These are phyloP conservation scores for Onychomys leucogaster DNA, from an alignment of 2,797 vertebrate genomes.

Conservation along the genomic window DNA sequence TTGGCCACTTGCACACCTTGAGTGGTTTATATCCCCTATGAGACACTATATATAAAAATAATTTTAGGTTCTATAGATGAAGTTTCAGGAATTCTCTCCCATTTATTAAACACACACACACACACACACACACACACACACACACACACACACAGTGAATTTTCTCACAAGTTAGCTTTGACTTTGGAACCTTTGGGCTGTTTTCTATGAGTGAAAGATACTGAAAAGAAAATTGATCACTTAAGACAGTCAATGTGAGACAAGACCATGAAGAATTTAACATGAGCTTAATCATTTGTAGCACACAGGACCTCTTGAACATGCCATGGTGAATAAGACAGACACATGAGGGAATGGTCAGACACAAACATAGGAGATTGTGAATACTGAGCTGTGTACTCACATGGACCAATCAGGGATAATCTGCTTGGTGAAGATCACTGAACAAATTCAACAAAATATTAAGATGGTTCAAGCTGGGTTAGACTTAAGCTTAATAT, in stretches of 20 bases:
- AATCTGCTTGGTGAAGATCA: neutral
- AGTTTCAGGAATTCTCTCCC: neutral
- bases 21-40: neutral
- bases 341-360: neutral
- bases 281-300: neutral
- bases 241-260: neutral
- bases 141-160: neutral
- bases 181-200: neutral
- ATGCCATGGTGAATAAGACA: neutral
- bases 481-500: neutral
- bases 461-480: neutral
- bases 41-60: neutral
- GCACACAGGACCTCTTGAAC: neutral
- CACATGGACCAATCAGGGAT: neutral
- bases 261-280: neutral
- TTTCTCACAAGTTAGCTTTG: neutral
- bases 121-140: too few species aligned
- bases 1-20: too few species aligned
- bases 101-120: neutral
- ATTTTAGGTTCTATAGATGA: constrained; percentile 2
- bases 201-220: constrained; percentile 38
- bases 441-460: neutral
- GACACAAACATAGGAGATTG: neutral
- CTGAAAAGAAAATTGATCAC: neutral
- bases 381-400: neutral